phyloP scores from a whole-genome alignment of 2,888 invertebrate genomes.

The Dicranocentrus wangi region DNA sequence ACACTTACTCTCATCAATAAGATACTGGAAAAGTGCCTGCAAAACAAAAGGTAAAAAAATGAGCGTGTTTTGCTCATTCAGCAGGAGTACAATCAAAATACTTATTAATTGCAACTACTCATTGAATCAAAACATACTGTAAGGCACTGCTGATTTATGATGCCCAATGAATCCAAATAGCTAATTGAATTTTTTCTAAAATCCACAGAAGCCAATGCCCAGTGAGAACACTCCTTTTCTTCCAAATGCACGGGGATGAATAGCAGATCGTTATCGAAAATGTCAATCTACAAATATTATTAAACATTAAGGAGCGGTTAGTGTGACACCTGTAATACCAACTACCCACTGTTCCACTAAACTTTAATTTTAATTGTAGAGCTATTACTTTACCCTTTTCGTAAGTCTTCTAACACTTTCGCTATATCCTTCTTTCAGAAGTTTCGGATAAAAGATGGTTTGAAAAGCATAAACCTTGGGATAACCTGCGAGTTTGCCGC shows the following conservation, averaged over 20 bases:
- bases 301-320: no score
- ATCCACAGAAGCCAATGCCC: conserved; percentile 94
- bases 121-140: conserved; percentile 74
- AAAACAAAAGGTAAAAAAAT: no score
- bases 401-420: conserved; percentile 91
- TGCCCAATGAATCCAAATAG: conserved; percentile 96
- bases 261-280: conserved; percentile 89
- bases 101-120: no score
- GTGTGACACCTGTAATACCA: no score
- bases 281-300: conserved; percentile 80
- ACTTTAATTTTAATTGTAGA: no score
- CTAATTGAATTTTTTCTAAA: conserved; percentile 82
- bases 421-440: conserved; percentile 85
- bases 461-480: conserved; percentile 91
- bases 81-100: no score
- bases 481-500: conserved; percentile 81
- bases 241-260: conserved; percentile 95
- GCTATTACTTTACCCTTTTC: conserved; percentile 80
- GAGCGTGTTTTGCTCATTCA: no score
- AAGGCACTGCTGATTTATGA: conserved; percentile 84
- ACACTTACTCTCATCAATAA: conserved; percentile 88
- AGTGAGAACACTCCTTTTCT: no score
- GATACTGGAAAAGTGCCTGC: conserved; percentile 83
- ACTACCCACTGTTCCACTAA: no score
- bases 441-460: conserved; percentile 94